Conservation (phyloP, 2,888 invertebrate genomes). For the Archips xylosteana region DNA sequence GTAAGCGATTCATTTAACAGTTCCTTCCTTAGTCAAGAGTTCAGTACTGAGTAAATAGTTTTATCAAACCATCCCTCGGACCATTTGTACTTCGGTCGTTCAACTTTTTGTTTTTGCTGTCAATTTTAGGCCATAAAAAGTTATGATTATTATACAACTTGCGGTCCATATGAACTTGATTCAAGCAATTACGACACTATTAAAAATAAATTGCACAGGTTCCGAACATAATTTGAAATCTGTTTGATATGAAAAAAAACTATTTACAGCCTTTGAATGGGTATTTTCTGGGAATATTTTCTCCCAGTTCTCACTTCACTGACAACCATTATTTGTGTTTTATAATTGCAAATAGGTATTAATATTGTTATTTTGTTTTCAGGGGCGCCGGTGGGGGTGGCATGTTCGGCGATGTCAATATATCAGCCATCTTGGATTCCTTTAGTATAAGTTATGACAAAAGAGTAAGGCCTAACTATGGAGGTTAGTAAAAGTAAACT, state of each 20-base stretch:
- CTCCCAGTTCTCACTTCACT: too few species aligned
- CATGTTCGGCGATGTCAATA: constrained; percentile 97
- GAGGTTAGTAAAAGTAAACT: constrained; percentile 89
- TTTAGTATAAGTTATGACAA: constrained; percentile 99
- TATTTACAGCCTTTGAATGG: too few species aligned
- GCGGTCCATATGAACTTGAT: neutral
- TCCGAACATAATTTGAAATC: too few species aligned
- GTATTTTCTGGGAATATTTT: neutral
- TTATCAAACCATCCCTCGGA: neutral
- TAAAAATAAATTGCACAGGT: too few species aligned
- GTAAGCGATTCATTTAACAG: neutral
- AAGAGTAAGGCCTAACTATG: constrained; percentile 99
- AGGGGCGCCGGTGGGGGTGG: constrained; percentile 91
- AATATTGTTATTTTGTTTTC: constrained; percentile 63
- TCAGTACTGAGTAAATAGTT: neutral
- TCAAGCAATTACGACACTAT: too few species aligned
- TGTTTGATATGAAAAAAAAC: neutral
- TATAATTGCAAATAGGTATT: neutral
- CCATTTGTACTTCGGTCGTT: neutral
- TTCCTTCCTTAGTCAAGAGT: neutral
- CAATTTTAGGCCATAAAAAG: neutral
- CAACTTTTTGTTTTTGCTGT: neutral
- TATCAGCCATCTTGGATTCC: constrained; percentile 97
- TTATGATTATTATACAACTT: neutral
- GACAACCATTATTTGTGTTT: neutral